phyloP scores from a whole-genome alignment of 2,113 vertebrate species.

The Rhea pennata region DNA sequence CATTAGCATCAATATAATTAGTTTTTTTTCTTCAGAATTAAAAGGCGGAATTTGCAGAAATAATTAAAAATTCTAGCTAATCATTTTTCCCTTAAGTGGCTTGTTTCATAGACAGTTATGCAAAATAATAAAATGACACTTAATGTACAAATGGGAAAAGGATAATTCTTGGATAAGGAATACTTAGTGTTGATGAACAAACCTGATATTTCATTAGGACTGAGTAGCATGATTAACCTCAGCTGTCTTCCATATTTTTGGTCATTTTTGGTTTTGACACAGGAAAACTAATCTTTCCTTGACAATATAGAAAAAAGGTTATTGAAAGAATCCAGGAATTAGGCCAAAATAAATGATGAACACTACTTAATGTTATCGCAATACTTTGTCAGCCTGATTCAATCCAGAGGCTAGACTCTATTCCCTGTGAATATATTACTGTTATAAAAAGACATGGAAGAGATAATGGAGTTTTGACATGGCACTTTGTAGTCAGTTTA shows the following conservation, averaged over 20 bases:
- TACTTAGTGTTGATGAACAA: not conserved
- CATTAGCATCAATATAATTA: not conserved
- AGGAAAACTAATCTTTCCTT: not conserved
- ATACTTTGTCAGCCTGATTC: conserved; percentile 46
- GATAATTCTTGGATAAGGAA: not conserved
- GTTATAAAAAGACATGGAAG: conserved; percentile 50
- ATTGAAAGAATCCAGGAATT: not conserved
- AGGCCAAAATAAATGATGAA: conserved; percentile 5
- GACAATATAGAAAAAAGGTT: not conserved
- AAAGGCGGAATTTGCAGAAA: not conserved
- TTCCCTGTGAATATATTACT: conserved; percentile 51
- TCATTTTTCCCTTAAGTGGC: not conserved
- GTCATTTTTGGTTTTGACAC: not conserved
- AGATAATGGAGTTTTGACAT: conserved; percentile 51
- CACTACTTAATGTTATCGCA: conserved; percentile 1
- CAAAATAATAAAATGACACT: not conserved
- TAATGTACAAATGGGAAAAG: not conserved
- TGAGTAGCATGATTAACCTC: not conserved
- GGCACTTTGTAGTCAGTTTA: conserved; percentile 59
- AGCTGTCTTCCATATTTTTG: not conserved
- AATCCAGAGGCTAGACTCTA: conserved; percentile 31
- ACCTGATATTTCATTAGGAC: not conserved
- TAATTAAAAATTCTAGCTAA: not conserved
- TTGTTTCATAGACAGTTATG: not conserved
- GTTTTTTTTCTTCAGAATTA: not conserved